Conservation (phyloP, 2,888 invertebrate species). For the Congeria kusceri region DNA sequence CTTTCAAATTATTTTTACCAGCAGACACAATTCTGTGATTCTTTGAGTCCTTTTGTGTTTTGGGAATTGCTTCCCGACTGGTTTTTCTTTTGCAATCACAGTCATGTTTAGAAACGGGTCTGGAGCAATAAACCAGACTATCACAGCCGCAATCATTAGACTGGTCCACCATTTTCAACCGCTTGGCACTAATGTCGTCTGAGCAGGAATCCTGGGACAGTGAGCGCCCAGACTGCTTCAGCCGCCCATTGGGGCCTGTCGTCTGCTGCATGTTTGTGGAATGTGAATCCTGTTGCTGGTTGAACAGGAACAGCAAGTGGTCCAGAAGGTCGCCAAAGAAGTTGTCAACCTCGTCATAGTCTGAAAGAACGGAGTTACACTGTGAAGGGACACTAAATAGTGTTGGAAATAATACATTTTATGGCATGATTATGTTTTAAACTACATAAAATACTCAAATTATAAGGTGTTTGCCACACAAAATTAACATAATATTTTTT, state of each 20-base stretch:
- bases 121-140: slow-evolving; percentile 28
- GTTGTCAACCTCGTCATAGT: slow-evolving; percentile 78
- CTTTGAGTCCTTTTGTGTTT: slow-evolving; percentile 24
- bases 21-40: slow-evolving; percentile 51
- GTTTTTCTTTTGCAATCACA: slow-evolving; percentile 19
- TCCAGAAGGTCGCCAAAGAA: slow-evolving; percentile 75
- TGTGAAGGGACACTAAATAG: too few relatives aligned
- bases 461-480: too few relatives aligned
- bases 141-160: slow-evolving; percentile 44
- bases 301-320: slow-evolving; percentile 68
- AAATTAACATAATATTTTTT: too few relatives aligned
- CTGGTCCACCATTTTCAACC: slow-evolving; percentile 63
- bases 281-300: slow-evolving; percentile 64
- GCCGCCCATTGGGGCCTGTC: slow-evolving; percentile 39
- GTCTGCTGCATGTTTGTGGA: slow-evolving; percentile 44
- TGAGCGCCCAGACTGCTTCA: slow-evolving; percentile 55
- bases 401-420: too few relatives aligned
- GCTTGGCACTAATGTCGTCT: slow-evolving; percentile 59
- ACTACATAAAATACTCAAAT: too few relatives aligned
- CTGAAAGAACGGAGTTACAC: too few relatives aligned
- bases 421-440: too few relatives aligned
- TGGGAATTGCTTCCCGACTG: slow-evolving; percentile 17
- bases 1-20: slow-evolving; percentile 37
- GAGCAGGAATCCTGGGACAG: slow-evolving; percentile 57
- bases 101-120: slow-evolving; percentile 26